A percentile compares a stretch with the other conserved stretches of the same genome.
Evolutionary conservation across 2,888 invertebrate species (phyloP).

Genomic region (Cacoxenus indagator): DNA sequence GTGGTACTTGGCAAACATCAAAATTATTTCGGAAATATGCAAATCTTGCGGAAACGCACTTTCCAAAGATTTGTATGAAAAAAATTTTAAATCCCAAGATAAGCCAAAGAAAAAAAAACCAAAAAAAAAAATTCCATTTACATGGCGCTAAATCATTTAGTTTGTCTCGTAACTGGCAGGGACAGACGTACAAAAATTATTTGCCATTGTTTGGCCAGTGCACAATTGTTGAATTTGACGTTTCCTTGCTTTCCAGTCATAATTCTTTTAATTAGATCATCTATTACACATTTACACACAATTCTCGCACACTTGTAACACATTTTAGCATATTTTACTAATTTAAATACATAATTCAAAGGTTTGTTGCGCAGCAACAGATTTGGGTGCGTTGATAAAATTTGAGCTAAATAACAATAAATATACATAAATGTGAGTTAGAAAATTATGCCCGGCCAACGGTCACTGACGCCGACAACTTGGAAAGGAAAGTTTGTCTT

Average conservation of each 20-base stretch:
- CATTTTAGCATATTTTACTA: constrained; percentile 68
- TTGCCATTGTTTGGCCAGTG: constrained; percentile 55
- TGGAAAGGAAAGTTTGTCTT: not conserved
- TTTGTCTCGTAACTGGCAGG: not conserved
- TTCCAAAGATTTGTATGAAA: constrained; percentile 39
- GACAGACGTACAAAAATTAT: constrained; percentile 39
- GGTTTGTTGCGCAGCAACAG: constrained; percentile 38
- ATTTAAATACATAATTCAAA: constrained; percentile 64
- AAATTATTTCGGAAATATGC: constrained; percentile 57
- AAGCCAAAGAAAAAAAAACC: not conserved
- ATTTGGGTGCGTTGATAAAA: constrained; percentile 45
- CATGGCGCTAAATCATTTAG: constrained; percentile 12
- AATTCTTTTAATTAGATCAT: constrained; percentile 67
- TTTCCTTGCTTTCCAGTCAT: constrained; percentile 48
- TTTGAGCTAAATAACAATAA: not conserved
- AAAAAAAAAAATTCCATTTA: constrained; percentile 1
- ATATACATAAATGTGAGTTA: constrained; percentile 18
- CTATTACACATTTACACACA: constrained; percentile 62
- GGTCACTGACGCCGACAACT: constrained; percentile 50
- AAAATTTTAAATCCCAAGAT: not conserved
- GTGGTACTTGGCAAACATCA: constrained; percentile 39
- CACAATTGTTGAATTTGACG: constrained; percentile 23
- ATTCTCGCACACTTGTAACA: constrained; percentile 58
- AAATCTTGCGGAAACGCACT: constrained; percentile 49
- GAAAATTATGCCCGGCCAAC: constrained; percentile 47